Conservation (phyloP, 2,797 vertebrate species). For the Champsocephalus gunnari region DNA sequence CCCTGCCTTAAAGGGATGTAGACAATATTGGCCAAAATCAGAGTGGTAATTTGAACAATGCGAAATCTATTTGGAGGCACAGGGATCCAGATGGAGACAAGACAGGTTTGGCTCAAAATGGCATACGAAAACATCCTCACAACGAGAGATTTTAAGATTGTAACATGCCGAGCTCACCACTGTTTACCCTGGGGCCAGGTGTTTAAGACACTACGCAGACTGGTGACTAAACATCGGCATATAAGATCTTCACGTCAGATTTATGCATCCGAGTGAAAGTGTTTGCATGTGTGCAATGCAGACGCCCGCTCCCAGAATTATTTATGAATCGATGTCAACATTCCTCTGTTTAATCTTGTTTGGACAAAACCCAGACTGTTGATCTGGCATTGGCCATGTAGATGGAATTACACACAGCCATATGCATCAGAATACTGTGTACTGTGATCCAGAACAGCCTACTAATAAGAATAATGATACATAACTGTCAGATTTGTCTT, state of each 20-base stretch:
- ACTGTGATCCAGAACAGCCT: constrained; percentile 33
- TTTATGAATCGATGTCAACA: constrained; percentile 67
- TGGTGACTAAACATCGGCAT: constrained; percentile 46
- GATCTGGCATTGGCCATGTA: constrained; percentile 36
- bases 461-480: constrained; percentile 51
- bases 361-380: constrained; percentile 67
- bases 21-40: constrained; percentile 69
- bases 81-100: constrained; percentile 60
- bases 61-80: constrained; percentile 67
- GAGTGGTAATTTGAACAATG: constrained; percentile 72
- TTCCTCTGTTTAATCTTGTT: constrained; percentile 67
- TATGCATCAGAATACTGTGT: constrained; percentile 18
- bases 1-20: constrained; percentile 58
- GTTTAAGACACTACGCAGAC: neutral
- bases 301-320: constrained; percentile 52
- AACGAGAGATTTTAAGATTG: constrained; percentile 34
- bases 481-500: constrained; percentile 47
- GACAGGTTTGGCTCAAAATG: constrained; percentile 44
- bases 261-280: constrained; percentile 51
- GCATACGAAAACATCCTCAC: constrained; percentile 34
- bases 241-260: constrained; percentile 35
- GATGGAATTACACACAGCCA: constrained; percentile 35
- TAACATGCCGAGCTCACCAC: constrained; percentile 4
- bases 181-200: constrained; percentile 2
- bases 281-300: constrained; percentile 52